A percentile compares a stretch with the other conserved stretches of the same genome.
Conservation (phyloP, 2,888 invertebrate species). For the Xestia xanthographa region DNA sequence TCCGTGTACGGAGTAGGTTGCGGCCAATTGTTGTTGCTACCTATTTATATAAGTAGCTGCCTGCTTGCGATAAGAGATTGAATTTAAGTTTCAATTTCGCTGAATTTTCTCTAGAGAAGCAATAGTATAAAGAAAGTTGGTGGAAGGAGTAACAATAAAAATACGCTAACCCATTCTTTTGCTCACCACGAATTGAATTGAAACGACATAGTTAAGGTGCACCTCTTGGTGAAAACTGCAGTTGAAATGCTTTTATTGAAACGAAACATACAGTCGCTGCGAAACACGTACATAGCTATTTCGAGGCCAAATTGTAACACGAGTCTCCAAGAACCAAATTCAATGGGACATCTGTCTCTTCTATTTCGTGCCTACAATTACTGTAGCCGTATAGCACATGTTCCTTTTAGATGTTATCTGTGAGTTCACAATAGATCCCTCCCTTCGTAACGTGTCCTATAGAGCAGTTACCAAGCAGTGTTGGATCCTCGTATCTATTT, state of each 20-base stretch:
- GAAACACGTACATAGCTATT: background rate
- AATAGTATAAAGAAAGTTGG: slow-evolving; percentile 26
- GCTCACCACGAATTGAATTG: slow-evolving; percentile 45
- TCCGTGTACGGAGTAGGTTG: slow-evolving; percentile 29
- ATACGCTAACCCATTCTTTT: slow-evolving; percentile 39
- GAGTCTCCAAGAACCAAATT: slow-evolving; percentile 6
- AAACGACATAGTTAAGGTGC: slow-evolving; percentile 21
- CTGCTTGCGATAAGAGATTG: slow-evolving; percentile 51
- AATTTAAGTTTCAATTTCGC: slow-evolving; percentile 57
- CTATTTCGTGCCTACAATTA: slow-evolving; percentile 48
- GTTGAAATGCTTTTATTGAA: slow-evolving; percentile 14
- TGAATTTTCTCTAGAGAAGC: slow-evolving; percentile 26
- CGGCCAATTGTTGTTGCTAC: slow-evolving; percentile 43
- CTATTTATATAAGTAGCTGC: slow-evolving; percentile 21
- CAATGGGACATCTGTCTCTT: slow-evolving; percentile 31
- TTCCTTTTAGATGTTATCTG: slow-evolving; percentile 58
- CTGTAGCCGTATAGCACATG: slow-evolving; percentile 21
- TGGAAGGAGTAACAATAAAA: slow-evolving; percentile 36
- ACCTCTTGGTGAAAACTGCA: slow-evolving; percentile 19
- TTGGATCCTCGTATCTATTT: slow-evolving; percentile 29
- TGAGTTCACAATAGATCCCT: slow-evolving; percentile 46
- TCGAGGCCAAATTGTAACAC: slow-evolving; percentile 13
- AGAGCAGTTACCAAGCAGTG: slow-evolving; percentile 39
- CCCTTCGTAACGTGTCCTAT: slow-evolving; percentile 50
- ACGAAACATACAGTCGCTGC: background rate